phyloP scores from a whole-genome alignment of 2,113 vertebrate species.

The Nicator chloris region DNA sequence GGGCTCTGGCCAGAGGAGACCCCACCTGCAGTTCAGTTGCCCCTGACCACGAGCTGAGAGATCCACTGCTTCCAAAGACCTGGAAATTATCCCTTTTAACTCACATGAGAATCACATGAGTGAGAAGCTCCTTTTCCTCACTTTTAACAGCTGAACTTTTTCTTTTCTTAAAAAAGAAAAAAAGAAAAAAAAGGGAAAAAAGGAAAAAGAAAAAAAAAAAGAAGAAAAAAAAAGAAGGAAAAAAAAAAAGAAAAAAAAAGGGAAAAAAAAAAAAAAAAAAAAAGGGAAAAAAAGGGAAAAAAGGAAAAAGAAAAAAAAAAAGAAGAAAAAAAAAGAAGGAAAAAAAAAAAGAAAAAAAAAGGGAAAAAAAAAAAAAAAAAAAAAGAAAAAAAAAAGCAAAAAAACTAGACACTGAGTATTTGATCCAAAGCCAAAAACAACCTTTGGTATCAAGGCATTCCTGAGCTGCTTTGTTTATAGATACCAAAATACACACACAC shows the following conservation, averaged over 20 bases:
- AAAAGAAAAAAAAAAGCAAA: background rate
- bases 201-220: background rate
- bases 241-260: background rate
- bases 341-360: background rate
- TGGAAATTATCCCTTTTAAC: background rate
- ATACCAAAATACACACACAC: constrained; percentile 60
- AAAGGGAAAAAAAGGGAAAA: background rate
- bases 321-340: background rate
- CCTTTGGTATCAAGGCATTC: constrained; percentile 65
- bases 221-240: background rate
- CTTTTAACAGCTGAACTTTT: background rate
- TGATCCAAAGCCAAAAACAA: constrained; percentile 57
- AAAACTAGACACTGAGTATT: constrained; percentile 1
- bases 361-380: background rate
- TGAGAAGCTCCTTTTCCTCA: background rate
- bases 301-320: background rate
- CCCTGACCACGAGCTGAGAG: rapidly evolving
- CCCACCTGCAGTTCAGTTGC: background rate
- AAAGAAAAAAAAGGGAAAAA: background rate
- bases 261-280: background rate
- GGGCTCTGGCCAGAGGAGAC: background rate
- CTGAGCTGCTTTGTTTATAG: constrained; percentile 66
- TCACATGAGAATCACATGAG: background rate
- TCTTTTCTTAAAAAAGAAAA: background rate
- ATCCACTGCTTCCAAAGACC: background rate